Evolutionary conservation across 64 coral and sea anemone species (phyloP), one percentile per base, ranked within the genome.

Genomic region (Actinia equina): DNA sequence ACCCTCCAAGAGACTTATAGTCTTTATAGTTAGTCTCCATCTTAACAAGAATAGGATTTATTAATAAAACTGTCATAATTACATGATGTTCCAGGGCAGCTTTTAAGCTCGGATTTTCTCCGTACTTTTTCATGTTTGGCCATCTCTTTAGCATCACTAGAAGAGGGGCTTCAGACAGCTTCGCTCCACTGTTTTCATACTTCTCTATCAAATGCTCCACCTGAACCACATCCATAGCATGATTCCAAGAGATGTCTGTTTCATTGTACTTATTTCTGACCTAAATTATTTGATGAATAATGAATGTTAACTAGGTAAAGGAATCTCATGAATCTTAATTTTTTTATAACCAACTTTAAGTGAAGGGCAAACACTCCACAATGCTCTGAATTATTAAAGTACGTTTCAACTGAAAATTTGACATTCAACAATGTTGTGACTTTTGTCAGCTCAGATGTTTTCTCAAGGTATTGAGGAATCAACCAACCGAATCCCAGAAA

Each of bases 181-280:
- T 77, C 11, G 80, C 87, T 9, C 84, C 79, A 59, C 85, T 83
- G 46, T 90, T 89, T 25, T 83, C 88, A 85, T 95, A 86, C 37
- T 92, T 95, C 59, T 86, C 67, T 41, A 92, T 84, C 69, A 95
- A 57, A 59, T 85, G 57, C 26, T 95, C 94, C 13, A 82, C 90
- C 30, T 87, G 91, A 3, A 95, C 88, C 69, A 89, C 94, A 95
- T 95, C 94, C 94, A 95, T 92, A 12, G 94, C 94, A 63, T 84
- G 84, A 77, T 86, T 95, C 94, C 94, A 95, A 53, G 88, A 83
- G 12, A 89, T 56, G 4, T 92, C 85, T 51, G 43, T 58, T 51
- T 23, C 85, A 64, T 89, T 94, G 12, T 89, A 92, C 80, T 83
- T 95, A 37, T 90, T 83, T 87, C 91, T 86, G 15, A 95, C 94